phyloP scores from a whole-genome alignment of 1,140 invertebrate species.

The Euwallacea fornicatus region DNA sequence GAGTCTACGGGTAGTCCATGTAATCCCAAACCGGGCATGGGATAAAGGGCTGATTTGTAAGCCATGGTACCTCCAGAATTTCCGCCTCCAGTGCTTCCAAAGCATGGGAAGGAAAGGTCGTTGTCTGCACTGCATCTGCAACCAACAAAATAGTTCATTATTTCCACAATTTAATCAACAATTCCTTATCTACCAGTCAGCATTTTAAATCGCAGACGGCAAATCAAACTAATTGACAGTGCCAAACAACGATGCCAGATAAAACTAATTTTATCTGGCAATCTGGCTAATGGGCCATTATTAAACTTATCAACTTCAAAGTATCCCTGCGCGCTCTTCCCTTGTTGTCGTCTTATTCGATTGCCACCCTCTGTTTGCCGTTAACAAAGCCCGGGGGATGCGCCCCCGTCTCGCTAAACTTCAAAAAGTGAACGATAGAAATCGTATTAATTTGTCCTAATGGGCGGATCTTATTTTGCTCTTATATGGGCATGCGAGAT shows the following conservation, averaged over 20 bases:
- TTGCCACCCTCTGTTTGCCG: conserved; percentile 49
- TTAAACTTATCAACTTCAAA: conserved; percentile 49
- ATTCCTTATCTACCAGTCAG: conserved; percentile 9
- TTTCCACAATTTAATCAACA: conserved; percentile 1
- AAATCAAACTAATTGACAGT: conserved; percentile 40
- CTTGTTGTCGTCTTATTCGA: conserved; percentile 43
- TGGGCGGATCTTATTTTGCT: conserved; percentile 38
- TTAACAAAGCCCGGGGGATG: conserved; percentile 41
- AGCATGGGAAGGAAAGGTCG: conserved; percentile 60
- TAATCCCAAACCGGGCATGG: conserved; percentile 58
- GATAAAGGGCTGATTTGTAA: conserved; percentile 60
- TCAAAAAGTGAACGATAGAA: conserved; percentile 45
- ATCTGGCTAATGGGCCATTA: conserved; percentile 49
- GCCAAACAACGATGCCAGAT: conserved; percentile 25
- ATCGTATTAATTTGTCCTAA: conserved; percentile 43
- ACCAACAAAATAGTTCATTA: neutral
- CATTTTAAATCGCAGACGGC: conserved; percentile 22
- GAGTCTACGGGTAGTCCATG: conserved; percentile 62
- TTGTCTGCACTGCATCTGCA: conserved; percentile 59
- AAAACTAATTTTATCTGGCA: conserved; percentile 41
- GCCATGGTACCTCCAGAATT: conserved; percentile 56
- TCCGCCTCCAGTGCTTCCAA: conserved; percentile 58
- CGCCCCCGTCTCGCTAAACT: conserved; percentile 20
- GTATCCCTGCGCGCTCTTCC: conserved; percentile 33
- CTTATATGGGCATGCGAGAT: conserved; percentile 1